Evolutionary conservation across 2,113 vertebrate species (phyloP).

Genomic region (Vombatus ursinus): DNA sequence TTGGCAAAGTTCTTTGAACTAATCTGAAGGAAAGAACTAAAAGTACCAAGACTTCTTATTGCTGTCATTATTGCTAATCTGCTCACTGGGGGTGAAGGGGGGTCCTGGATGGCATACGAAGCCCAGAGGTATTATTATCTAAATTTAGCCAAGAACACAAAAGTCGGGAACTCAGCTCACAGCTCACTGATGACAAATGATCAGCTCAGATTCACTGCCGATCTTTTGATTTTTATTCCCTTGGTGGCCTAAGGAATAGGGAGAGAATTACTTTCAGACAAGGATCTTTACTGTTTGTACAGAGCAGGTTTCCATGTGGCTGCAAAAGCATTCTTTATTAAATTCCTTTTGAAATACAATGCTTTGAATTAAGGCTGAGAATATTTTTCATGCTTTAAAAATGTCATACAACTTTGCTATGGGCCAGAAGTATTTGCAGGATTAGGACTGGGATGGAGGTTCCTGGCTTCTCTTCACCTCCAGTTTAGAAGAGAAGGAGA

Average conservation of each 20-base stretch:
- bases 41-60: neutral
- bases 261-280: slow-evolving; percentile 57
- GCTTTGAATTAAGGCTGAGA: slow-evolving; percentile 56
- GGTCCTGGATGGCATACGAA: slow-evolving; percentile 35
- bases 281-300: slow-evolving; percentile 50
- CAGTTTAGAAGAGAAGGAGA: neutral
- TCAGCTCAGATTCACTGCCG: neutral
- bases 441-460: neutral
- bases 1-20: slow-evolving; percentile 41
- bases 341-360: slow-evolving; percentile 53
- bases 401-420: neutral
- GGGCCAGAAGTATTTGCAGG: neutral
- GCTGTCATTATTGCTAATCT: slow-evolving; percentile 12
- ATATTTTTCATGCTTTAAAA: slow-evolving; percentile 41
- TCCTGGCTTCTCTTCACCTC: neutral
- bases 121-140: slow-evolving; percentile 46
- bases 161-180: slow-evolving; percentile 50
- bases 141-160: slow-evolving; percentile 65
- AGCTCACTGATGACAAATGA: slow-evolving; percentile 44
- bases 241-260: slow-evolving; percentile 32
- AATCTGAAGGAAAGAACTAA: slow-evolving; percentile 7
- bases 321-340: slow-evolving; percentile 42
- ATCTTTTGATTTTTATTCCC: slow-evolving; percentile 63
- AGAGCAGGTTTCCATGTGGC: slow-evolving; percentile 20
- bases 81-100: neutral